Evolutionary conservation across 1,140 invertebrate genomes (phyloP), one percentile per base, ranked within the genome.

Genomic region (Bombus waltoni): DNA sequence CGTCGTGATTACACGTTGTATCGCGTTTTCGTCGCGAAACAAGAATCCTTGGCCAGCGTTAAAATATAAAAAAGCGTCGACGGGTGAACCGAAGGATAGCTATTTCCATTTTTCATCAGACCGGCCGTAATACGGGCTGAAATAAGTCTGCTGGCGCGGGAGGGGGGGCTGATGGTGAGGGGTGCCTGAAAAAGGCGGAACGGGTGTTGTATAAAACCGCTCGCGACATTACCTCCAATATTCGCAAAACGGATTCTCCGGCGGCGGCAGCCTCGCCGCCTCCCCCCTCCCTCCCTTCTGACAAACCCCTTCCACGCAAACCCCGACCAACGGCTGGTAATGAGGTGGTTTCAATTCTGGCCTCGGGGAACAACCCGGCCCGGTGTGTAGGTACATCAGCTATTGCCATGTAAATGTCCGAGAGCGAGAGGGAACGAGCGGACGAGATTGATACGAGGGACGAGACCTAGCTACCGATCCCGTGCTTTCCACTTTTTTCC

Each of bases 261-360:
- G 87, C 90, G 89, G 91, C 91, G 47, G 86, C 91, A 77, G 72
- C 91, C 91, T 92, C 91, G 88, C 32, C 32, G 32, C 32, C 32
- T 86, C 86, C 83, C 57, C 70, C 72, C 66, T 81, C 57, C 70
- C 72, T 62, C 6, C 47, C 15, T 18, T 18, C 47, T 47, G 74
- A 15, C 6, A 79, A 62, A 77, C 89, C 89, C 82, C 81, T 79
- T 44, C 81, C 83, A 73, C 72, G 22, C 47, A 25, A 68, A 73
- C 78, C 79, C 73, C 72, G 81, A 78, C 89, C 87, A 85, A 72
- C 78, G 84, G 77, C 76, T 93, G 89, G 94, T 95, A 95, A 95
- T 95, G 94, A 95, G 94, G 93, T 94, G 94, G 94, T 95, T 95
- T 95, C 95, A 94, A 95, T 95, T 95, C 95, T 90, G 91, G 93